Percentiles rank a stretch among this genome's conserved stretches.
phyloP scores from a whole-genome alignment of 2,113 vertebrate species.

The Cyphomyrus plagiostoma region DNA sequence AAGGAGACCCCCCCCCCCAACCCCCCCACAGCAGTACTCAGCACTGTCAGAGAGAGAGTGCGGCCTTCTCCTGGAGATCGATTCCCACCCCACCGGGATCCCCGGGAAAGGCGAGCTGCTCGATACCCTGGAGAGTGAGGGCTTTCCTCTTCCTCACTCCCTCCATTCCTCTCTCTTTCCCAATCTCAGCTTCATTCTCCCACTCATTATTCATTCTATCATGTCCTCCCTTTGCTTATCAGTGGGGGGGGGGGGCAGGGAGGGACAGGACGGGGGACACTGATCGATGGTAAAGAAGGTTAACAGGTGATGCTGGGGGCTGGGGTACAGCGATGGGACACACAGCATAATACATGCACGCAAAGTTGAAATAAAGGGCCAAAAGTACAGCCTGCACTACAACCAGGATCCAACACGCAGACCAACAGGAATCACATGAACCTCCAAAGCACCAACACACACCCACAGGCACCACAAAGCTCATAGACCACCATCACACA shows the following conservation, averaged over 20 bases:
- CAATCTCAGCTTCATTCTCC: background rate
- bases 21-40: background rate
- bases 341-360: background rate
- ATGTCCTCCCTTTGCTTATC: background rate
- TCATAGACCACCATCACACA: too few species aligned
- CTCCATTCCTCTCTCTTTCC: background rate
- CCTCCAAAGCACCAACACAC: too few species aligned
- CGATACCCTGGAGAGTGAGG: background rate
- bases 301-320: background rate
- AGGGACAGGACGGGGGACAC: background rate
- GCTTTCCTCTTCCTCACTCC: background rate
- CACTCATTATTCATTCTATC: too few species aligned
- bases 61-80: background rate
- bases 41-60: background rate
- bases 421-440: too few species aligned
- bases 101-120: background rate
- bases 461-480: too few species aligned
- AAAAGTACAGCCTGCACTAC: too few species aligned
- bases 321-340: too few species aligned
- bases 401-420: background rate
- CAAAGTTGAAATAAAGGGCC: background rate
- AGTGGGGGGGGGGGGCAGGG: background rate
- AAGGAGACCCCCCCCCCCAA: background rate
- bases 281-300: background rate
- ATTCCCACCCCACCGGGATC: background rate